Conservation (phyloP, 1,140 invertebrate species). For the Trichoplusia ni region DNA sequence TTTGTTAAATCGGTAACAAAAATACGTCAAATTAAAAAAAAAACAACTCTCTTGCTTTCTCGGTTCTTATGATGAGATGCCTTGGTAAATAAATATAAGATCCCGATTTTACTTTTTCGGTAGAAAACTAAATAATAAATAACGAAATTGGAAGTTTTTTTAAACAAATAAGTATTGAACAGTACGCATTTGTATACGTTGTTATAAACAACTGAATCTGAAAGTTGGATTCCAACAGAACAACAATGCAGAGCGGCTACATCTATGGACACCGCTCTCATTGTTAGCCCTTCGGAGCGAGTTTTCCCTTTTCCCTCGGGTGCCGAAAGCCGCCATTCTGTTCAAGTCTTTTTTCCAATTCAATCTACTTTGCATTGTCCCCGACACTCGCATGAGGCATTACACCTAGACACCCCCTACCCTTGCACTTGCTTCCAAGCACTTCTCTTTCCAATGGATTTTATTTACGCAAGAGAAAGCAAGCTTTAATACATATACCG, state of each 20-base stretch:
- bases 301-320: slow-evolving; percentile 61
- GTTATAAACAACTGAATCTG: slow-evolving; percentile 28
- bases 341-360: slow-evolving; percentile 77
- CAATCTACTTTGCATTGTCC: slow-evolving; percentile 80
- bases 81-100: too few species aligned
- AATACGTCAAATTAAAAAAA: too few species aligned
- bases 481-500: slow-evolving; percentile 79
- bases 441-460: slow-evolving; percentile 76
- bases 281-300: slow-evolving; percentile 68
- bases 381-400: slow-evolving; percentile 76
- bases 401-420: slow-evolving; percentile 68
- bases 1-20: too few species aligned
- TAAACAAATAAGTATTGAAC: slow-evolving; percentile 15
- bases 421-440: slow-evolving; percentile 67
- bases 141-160: too few species aligned
- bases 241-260: slow-evolving; percentile 34
- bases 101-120: too few species aligned
- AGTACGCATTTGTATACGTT: background rate
- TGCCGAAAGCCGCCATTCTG: slow-evolving; percentile 63
- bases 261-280: slow-evolving; percentile 57
- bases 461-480: slow-evolving; percentile 80
- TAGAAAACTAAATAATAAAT: too few species aligned
- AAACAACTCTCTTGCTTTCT: too few species aligned
- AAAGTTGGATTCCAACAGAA: slow-evolving; percentile 32
- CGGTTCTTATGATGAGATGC: too few species aligned